phyloP scores from a whole-genome alignment of 2,113 vertebrate species.

The Theristicus caerulescens region DNA sequence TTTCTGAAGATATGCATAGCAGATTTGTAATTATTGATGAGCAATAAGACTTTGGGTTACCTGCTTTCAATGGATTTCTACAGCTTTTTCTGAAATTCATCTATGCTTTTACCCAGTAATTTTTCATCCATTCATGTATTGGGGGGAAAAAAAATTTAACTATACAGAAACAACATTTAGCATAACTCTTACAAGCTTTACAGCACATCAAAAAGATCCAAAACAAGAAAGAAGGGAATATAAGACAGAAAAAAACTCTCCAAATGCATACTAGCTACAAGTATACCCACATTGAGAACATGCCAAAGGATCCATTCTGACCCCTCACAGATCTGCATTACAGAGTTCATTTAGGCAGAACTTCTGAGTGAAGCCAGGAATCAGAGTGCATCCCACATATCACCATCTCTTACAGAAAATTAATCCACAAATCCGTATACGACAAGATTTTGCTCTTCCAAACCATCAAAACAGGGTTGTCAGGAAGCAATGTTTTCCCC shows the following conservation, averaged over 20 bases:
- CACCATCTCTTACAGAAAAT: background rate
- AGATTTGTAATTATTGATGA: background rate
- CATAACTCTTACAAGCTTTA: background rate
- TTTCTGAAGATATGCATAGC: background rate
- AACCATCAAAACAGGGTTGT: background rate
- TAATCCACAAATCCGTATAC: background rate
- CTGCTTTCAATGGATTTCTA: background rate
- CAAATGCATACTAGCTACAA: background rate
- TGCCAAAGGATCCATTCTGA: background rate
- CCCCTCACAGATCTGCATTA: background rate
- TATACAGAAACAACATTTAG: background rate
- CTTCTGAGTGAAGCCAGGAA: background rate
- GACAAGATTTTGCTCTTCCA: background rate
- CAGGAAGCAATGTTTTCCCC: background rate
- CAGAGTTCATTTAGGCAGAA: background rate
- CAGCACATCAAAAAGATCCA: background rate
- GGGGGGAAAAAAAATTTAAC: fast-evolving
- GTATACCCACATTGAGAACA: background rate
- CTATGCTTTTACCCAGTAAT: background rate
- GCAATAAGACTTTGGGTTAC: background rate
- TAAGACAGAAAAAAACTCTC: background rate
- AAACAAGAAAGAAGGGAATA: background rate
- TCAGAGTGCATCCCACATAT: background rate
- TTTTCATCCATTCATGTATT: background rate
- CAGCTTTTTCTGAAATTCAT: background rate